Conservation (phyloP, 2,797 vertebrate species). For the Oophaga sylvatica region DNA sequence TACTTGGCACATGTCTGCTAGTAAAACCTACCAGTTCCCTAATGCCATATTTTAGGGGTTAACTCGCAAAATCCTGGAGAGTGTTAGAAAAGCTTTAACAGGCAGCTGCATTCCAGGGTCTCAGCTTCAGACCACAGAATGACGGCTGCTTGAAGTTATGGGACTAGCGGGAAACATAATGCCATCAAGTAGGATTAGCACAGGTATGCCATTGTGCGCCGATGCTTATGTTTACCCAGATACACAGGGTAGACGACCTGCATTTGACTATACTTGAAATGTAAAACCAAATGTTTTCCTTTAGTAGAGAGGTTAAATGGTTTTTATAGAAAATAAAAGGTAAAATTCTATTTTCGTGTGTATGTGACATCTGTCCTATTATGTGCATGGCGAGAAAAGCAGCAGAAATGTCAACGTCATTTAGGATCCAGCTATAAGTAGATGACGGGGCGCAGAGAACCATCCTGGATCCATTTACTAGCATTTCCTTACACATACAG, state of each 20-base stretch:
- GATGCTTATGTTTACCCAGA: slow-evolving; percentile 3
- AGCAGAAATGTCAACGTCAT: neutral
- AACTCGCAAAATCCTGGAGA: slow-evolving; percentile 10
- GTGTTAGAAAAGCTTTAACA: slow-evolving; percentile 26
- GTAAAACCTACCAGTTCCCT: neutral
- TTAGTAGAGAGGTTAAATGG: neutral
- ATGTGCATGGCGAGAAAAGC: neutral
- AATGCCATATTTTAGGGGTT: slow-evolving; percentile 15
- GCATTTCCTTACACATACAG: neutral
- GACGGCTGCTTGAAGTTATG: slow-evolving; percentile 22
- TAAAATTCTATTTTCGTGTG: neutral
- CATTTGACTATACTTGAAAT: slow-evolving; percentile 27
- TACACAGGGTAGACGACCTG: neutral
- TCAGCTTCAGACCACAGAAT: slow-evolving; percentile 20
- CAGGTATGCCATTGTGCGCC: slow-evolving; percentile 20
- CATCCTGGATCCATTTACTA: neutral
- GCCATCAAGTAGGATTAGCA: slow-evolving; percentile 26
- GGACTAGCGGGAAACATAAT: slow-evolving; percentile 35
- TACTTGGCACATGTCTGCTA: neutral
- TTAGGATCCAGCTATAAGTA: neutral
- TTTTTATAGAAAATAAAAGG: neutral
- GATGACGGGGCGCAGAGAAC: slow-evolving; percentile 1
- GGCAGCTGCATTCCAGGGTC: slow-evolving; percentile 17
- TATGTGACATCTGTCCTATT: neutral
- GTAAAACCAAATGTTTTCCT: slow-evolving; percentile 20